Base-by-base conservation (phyloP, 2,888 invertebrate species). In the Drosophila nigritarsus region DNA sequence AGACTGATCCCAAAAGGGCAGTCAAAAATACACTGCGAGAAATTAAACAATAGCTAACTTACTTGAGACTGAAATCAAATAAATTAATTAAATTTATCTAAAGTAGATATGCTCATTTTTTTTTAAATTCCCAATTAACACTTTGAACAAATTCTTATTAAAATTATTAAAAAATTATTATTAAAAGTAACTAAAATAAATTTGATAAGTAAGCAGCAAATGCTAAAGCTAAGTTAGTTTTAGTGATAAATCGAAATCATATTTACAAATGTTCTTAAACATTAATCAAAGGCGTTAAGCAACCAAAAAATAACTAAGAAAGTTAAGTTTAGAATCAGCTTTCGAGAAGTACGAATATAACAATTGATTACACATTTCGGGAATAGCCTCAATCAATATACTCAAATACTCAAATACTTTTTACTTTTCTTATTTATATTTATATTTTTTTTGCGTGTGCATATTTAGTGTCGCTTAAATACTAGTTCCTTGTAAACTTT, bases 1-100 rank as follows among this genome's bases (percentile, higher is more conserved):
- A n/a, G 38, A 27, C 58, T 67, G 74, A 65, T 51, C 45, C 65
- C 59, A 59, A 75, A 72, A 78, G 78, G 78, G 81, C 81, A 73
- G 63, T 63, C 36, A 77, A 64, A 50, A 73, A 36, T 64, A 42
- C 80, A 80, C 80, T 73, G 60, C 13, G 53, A 38, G 55, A 71
- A 80, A 62, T 9, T 9, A 13, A 29, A 2, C 45, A 29, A 15
- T 3, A n/a, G 7, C 34, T 48, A 18, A 56, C n/a, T 15, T 5
- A 20, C n/a, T n/a, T 18, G 30, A 61, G 49, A 49, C 9, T 49
- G 8, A 3, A 18, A 20, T 15, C 3, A 13, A 13, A 45, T 13
- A 45, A 7, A 20, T 20, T 1, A 7, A 20, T 20, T 13, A 20
- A 13, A 20, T 42, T 20, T 13, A 20, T 3, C 27, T 27, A 6